Percentiles rank a stretch among this genome's conserved stretches.
phyloP scores from a whole-genome alignment of 1,140 invertebrate species.

The Brachionus plicatilis region DNA sequence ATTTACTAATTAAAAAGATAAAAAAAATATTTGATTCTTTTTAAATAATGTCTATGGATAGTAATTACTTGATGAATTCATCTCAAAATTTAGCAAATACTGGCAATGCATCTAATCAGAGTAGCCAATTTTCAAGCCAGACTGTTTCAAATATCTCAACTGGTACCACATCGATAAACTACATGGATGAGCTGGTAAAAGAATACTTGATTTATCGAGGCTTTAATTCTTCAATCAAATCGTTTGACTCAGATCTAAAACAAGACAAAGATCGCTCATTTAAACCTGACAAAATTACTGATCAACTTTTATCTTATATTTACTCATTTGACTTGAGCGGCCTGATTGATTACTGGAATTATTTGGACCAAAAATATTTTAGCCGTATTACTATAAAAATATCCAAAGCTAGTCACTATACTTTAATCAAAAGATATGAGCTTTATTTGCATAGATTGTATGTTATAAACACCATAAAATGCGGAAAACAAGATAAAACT shows the following conservation, averaged over 20 bases:
- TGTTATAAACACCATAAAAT: conserved; percentile 74
- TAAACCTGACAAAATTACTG: conserved; percentile 79
- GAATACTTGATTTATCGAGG: conserved; percentile 84
- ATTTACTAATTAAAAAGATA: too few relatives aligned
- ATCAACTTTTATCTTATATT: conserved; percentile 74
- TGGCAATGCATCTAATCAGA: neutral
- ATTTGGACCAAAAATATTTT: conserved; percentile 78
- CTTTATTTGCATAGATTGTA: conserved; percentile 82
- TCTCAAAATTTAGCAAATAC: neutral
- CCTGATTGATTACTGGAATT: conserved; percentile 75
- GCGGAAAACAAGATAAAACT: conserved; percentile 75
- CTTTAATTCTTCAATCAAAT: conserved; percentile 74
- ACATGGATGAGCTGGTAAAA: conserved; percentile 78
- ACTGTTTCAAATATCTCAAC: neutral
- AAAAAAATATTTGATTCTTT: neutral
- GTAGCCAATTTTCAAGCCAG: neutral
- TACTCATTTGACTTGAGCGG: conserved; percentile 70
- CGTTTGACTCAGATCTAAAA: conserved; percentile 79
- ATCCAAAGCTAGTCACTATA: conserved; percentile 67
- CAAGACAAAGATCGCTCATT: conserved; percentile 85
- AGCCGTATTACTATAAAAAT: conserved; percentile 61
- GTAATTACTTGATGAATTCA: conserved; percentile 5
- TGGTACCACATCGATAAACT: conserved; percentile 47
- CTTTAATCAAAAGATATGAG: conserved; percentile 77
- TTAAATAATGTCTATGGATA: conserved; percentile 4